A percentile compares a stretch with the other conserved stretches of the same genome.
Evolutionary conservation across 30 jellyfish, hydroid and myxozoan genomes (phyloP).

Genomic region (Turritopsis dohrnii): DNA sequence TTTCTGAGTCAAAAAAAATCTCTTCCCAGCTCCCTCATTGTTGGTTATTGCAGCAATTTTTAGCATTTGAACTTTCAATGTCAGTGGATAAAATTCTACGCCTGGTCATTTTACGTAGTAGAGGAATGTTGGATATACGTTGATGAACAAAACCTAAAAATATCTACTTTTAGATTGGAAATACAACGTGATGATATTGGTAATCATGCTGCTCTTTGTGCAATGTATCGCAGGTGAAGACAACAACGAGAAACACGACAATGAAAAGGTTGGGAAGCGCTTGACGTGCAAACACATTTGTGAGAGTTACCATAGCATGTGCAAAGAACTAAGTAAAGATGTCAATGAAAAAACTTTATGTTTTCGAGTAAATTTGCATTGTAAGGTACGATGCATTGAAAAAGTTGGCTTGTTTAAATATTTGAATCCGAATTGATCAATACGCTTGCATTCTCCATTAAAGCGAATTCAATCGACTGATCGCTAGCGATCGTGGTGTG

Average conservation of each 20-base stretch:
- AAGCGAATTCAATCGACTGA: too few species aligned
- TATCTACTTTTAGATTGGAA: background rate
- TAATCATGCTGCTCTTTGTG: background rate
- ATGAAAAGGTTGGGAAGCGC: background rate
- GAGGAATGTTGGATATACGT: too few species aligned
- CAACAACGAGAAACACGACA: background rate
- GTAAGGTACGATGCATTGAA: background rate
- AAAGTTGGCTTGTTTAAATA: background rate
- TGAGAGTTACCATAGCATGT: background rate
- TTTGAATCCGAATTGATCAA: background rate
- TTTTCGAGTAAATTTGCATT: background rate
- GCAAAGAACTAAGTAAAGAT: background rate
- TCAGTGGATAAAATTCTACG: too few species aligned
- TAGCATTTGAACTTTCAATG: too few species aligned
- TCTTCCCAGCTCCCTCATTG: too few species aligned
- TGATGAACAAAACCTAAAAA: too few species aligned
- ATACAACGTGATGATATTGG: background rate
- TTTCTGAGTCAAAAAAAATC: too few species aligned
- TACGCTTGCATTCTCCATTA: background rate
- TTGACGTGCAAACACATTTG: background rate
- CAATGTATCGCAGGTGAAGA: background rate
- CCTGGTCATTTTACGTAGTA: too few species aligned
- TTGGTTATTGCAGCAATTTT: too few species aligned
- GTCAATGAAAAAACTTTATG: background rate
- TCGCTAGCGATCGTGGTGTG: too few species aligned